Conservation (phyloP, 2,888 invertebrate genomes). For the Cheiracanthium punctorium region DNA sequence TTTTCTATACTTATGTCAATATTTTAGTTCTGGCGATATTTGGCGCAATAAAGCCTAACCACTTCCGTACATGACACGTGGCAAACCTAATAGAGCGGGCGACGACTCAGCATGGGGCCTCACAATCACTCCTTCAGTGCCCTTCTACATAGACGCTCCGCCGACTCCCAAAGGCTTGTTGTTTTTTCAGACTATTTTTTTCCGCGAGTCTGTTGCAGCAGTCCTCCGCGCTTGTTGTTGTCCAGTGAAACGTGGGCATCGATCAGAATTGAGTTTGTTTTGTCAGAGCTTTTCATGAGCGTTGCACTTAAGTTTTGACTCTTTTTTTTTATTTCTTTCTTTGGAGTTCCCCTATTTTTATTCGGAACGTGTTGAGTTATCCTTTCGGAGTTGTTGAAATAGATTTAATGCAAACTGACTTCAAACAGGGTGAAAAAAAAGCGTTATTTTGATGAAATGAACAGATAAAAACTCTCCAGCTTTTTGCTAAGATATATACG, state of each 20-base stretch:
- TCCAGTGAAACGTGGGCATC: neutral
- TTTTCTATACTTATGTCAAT: neutral
- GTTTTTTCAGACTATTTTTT: constrained; percentile 41
- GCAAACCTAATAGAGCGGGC: constrained; percentile 41
- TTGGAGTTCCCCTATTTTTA: neutral
- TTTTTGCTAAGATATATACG: no score
- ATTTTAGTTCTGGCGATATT: neutral
- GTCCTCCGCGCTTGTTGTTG: neutral
- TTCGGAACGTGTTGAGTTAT: neutral
- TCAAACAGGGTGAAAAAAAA: neutral
- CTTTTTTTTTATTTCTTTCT: neutral
- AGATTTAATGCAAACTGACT: neutral
- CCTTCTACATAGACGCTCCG: constrained; percentile 42
- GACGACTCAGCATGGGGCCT: constrained; percentile 29
- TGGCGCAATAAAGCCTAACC: neutral
- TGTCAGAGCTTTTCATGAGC: neutral
- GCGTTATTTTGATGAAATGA: neutral
- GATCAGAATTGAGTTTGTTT: neutral
- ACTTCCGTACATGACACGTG: constrained; percentile 17
- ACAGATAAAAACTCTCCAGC: no score
- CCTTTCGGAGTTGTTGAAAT: neutral
- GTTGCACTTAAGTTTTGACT: neutral
- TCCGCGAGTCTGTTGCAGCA: neutral
- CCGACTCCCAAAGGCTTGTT: constrained; percentile 35
- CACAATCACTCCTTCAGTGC: constrained; percentile 42